Base-by-base conservation (phyloP, 2,797 vertebrate genomes). In the Macropus fuliginosus region DNA sequence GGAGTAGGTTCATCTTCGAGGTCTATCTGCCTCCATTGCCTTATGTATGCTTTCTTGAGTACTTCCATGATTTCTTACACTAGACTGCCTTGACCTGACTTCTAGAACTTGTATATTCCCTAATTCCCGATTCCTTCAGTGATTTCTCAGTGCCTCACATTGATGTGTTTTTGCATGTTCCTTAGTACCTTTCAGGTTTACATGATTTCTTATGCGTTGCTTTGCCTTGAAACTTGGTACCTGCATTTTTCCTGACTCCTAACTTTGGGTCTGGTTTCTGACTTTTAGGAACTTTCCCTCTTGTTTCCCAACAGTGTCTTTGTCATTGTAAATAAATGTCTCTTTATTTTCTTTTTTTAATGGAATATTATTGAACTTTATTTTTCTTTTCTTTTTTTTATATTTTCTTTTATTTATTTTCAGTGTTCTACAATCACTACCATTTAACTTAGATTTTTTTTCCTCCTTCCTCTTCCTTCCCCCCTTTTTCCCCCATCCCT, bases 311-410 rank as follows among this genome's bases (percentile, higher is more conserved):
- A 66, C 34, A 5, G 34, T n/a, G 24, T 34, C 13, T 66, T 66
- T n/a, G 1, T 21, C 28, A 9, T 59, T 54, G 13, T 81, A 92
- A 4, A 92, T 54, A 96, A 54, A 55, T 54, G 40, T 29, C 5
- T 18, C n/a, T 21, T 14, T 46, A 8, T 55, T 54, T 3, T 1
- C 1, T 14, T 46, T 8, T 54, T 3, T 1, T 1, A 40, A 11
- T 0, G 52, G 52, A 52, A 52, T 52, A 52, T 52, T 52, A 6
- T 52, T 52, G 52, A 52, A 52, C 6, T 52, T 52, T 8, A 6
- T 52, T 52, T 52, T 52, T 52, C 52, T 6, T 52, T 52, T 52
- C 5, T 52, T 52, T 52, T 5, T 52, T 52, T 52, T 52, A 46
- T 46, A 46, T 46, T 46, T 46, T 46, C 0, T 52, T 52, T 9